Evolutionary conservation across 2,888 invertebrate species (phyloP).

Genomic region (Tachina fera): DNA sequence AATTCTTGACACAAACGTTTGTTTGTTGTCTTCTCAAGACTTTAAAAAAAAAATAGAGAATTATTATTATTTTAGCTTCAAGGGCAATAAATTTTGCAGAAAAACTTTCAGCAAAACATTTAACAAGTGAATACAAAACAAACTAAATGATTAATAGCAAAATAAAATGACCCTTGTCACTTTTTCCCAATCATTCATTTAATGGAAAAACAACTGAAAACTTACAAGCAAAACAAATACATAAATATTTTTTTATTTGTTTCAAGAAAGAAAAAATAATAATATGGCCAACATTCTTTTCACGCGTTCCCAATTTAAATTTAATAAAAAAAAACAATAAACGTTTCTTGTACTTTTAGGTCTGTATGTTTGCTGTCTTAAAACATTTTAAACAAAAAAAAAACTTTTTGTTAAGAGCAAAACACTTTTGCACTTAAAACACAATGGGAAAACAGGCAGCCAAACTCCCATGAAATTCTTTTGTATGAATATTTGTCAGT

Average conservation of each 20-base stretch:
- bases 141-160: conserved; percentile 52
- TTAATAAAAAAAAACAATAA: background rate
- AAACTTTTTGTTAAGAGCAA: conserved; percentile 38
- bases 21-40: background rate
- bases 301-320: conserved; percentile 63
- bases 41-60: background rate
- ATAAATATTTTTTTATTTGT: conserved; percentile 16
- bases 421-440: conserved; percentile 14
- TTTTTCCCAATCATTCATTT: conserved; percentile 55
- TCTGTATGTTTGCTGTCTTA: conserved; percentile 2
- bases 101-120: background rate
- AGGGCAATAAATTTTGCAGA: background rate
- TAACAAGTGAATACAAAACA: background rate
- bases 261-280: background rate
- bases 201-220: conserved; percentile 22
- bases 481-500: conserved; percentile 45
- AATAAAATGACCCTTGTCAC: conserved; percentile 49
- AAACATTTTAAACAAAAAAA: conserved; percentile 26
- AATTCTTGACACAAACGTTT: conserved; percentile 23
- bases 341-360: conserved; percentile 21
- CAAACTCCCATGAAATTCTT: conserved; percentile 54
- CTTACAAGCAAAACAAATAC: conserved; percentile 35
- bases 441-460: conserved; percentile 17
- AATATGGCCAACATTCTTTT: conserved; percentile 55
- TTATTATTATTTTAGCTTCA: conserved; percentile 7